Base-by-base conservation (phyloP, 2,113 vertebrate genomes). In the Triplophysa tibetana region DNA sequence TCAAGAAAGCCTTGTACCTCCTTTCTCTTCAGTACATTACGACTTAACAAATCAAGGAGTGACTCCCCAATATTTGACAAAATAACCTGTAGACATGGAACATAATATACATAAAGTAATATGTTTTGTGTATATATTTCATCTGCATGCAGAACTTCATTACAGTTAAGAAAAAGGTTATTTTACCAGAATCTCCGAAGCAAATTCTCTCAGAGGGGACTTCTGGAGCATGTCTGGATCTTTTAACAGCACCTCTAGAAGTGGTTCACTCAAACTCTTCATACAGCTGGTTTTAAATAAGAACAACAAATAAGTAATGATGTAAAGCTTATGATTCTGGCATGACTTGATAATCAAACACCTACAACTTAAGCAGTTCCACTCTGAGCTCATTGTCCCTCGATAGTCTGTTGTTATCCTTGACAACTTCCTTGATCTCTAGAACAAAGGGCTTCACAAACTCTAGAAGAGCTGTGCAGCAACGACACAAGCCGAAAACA, bases 341-440 rank as follows among this genome's bases (percentile, higher is more conserved):
- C 14, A 19, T 14, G 8, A 54, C n/a, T 43, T 41, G 1, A 12
- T 26, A 0, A 60, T 8, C 72, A 21, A 29, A 68, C 1, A 89
- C 97, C 93, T 91, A 99, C 98, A 97, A 99, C 84, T 96, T 96
- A 11, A 97, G 76, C 83, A 99, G 86, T 79, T 99, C 98, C 70
- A 93, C 93, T 89, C 90, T 93, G 78, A 98, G 90, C 86, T 98
- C 96, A 10, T 87, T 89, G 61, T 92, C 90, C 68, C 82, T 85
- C 3, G 61, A 21, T 2, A 11, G 77, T 76, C 77, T 48, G 8
- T 84, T 87, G 1, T 88, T 85, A 75, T 75, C 78, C 56, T 58
- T 62, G 38, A 78, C 80, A 54, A 87, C 86, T 77, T 87, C 85
- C 68, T 83, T 85, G 65, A 92, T 91, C 89, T 97, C 94, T 63